Base-by-base conservation (phyloP, 2,113 vertebrate species). In the Calidris pugnax region DNA sequence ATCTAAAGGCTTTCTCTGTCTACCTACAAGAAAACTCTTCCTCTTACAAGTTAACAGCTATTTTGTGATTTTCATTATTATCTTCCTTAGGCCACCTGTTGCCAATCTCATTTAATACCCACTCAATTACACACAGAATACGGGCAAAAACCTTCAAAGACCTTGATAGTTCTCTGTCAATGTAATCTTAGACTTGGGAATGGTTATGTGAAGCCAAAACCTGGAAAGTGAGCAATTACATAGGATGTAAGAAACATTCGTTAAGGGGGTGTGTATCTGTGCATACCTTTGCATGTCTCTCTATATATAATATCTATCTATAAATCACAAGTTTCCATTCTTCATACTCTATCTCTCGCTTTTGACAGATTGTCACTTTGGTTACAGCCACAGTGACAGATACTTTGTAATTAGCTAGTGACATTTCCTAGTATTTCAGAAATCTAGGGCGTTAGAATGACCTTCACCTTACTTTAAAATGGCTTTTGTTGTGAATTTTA, bases 101-200 rank as follows among this genome's bases (percentile, higher is more conserved):
- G 27, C 14, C 10, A 57, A 30, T 76, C 6, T 83, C 12, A 47
- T 68, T 92, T 90, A 47, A 30, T 47, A 63, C 41, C 9, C 16
- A 22, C 27, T 53, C 21, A 56, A n/a, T 7, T 72, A 16, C 15
- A 45, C 10, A 33, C 6, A 48, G 59, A 92, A 85, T 26, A 6
- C 32, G 12, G 6, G 1, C 0, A 7, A 59, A 33, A 1, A 0
- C 6, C 5, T 45, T 85, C 56, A 59, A 24, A 39, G 0, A 28
- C 10, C 8, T 57, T 57, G 30, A 24, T 62, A 77, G 10, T 6
- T 81, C 30, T 73, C 53, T 85, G 28, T n/a, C 41, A 81, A 5
- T 20, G 30, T 69, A n/a, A 69, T 59, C 64, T 87, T 57, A 71
- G 14, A n/a, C 13, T 12, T 67, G 8, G 17, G 2, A 71, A 10